A percentile compares a stretch with the other conserved stretches of the same genome.
Conservation (phyloP, 2,797 vertebrate genomes). For the Tolypeutes matacus region DNA sequence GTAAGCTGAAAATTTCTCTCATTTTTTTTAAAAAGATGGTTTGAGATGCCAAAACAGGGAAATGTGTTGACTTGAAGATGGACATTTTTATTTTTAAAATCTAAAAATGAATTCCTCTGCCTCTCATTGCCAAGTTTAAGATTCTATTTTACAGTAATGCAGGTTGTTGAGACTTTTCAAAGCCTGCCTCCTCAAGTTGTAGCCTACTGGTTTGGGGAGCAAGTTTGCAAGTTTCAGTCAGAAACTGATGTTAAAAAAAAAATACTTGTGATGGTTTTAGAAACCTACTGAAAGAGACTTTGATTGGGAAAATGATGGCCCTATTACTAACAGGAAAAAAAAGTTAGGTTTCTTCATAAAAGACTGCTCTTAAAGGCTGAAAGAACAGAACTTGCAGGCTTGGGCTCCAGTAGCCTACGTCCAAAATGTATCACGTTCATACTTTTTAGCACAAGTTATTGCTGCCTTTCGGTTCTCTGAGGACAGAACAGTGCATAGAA, state of each 20-base stretch:
- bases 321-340: background rate
- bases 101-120: conserved; percentile 76
- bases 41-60: conserved; percentile 67
- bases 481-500: accelerated
- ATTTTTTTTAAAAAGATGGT: conserved; percentile 38
- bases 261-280: background rate
- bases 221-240: background rate
- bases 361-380: background rate
- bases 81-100: conserved; percentile 82
- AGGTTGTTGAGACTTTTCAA: conserved; percentile 38
- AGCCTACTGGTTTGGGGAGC: background rate
- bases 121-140: conserved; percentile 75
- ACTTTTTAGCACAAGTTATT: background rate
- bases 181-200: background rate
- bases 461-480: background rate
- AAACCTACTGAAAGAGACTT: background rate
- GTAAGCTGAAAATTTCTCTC: conserved; percentile 65
- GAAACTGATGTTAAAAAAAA: too few relatives aligned
- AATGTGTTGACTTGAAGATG: conserved; percentile 80
- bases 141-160: conserved; percentile 62
- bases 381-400: background rate
- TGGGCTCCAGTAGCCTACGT: too few relatives aligned
- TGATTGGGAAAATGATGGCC: background rate
- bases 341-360: background rate
- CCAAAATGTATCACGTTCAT: background rate